Percentiles rank a stretch among this genome's conserved stretches.
Conservation (phyloP, 2,797 vertebrate species). For the Liparis tanakae region DNA sequence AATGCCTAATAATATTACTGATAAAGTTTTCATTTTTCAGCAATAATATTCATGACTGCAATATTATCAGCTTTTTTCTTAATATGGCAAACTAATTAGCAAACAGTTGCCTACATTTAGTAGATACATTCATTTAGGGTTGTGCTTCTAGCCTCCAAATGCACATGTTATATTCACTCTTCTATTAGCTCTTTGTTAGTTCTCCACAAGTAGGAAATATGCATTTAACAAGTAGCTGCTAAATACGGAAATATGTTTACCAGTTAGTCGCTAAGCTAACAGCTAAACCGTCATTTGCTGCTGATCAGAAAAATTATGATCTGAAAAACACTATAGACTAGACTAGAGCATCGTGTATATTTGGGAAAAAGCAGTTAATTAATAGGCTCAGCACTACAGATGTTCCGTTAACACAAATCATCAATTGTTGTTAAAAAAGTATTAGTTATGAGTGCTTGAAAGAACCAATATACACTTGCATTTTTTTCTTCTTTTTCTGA, state of each 20-base stretch:
- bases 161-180: background rate
- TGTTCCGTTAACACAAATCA: background rate
- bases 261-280: background rate
- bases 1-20: background rate
- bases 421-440: background rate
- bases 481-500: background rate
- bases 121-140: background rate
- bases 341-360: background rate
- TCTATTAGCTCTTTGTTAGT: background rate
- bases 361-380: background rate
- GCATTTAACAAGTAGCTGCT: background rate
- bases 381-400: background rate
- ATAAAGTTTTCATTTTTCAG: background rate
- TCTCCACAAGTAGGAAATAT: background rate
- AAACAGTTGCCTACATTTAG: background rate
- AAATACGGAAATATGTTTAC: background rate
- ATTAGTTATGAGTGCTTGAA: background rate
- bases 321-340: constrained; percentile 1
- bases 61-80: background rate
- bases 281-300: background rate
- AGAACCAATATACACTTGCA: background rate
- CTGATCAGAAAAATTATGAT: background rate
- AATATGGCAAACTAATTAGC: background rate
- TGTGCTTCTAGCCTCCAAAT: background rate
- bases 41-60: background rate